Percentiles rank a stretch among this genome's conserved stretches.
Evolutionary conservation across 2,113 vertebrate species (phyloP).

Genomic region (Aviceda subcristata): DNA sequence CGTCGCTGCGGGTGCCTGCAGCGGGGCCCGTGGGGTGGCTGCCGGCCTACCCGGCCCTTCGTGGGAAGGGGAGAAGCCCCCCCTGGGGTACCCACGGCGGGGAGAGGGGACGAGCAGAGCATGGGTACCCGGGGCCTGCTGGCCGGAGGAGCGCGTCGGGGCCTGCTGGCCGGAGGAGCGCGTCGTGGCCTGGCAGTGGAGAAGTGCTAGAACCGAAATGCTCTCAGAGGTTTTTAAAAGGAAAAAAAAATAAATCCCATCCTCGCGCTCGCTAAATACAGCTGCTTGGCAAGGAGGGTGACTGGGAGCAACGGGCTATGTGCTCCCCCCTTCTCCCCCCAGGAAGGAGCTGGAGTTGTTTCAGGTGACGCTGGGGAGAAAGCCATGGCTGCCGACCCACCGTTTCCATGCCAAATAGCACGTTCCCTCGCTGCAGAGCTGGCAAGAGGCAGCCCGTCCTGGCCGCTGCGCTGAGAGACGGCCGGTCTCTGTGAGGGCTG

Average conservation of each 20-base stretch:
- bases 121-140: neutral
- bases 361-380: neutral
- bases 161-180: neutral
- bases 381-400: neutral
- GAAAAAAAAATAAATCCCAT: neutral
- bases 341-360: slow-evolving; percentile 8
- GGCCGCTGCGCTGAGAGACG: neutral
- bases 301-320: neutral
- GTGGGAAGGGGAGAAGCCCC: neutral
- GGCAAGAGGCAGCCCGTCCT: neutral
- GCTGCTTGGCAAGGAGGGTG: slow-evolving; percentile 46
- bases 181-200: neutral
- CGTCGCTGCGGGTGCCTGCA: neutral
- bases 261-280: neutral
- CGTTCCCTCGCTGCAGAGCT: neutral
- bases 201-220: slow-evolving; percentile 17
- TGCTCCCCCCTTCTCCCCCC: neutral
- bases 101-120: neutral
- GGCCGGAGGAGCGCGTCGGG: neutral
- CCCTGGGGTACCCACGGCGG: rapidly evolving
- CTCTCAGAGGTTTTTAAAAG: neutral
- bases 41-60: neutral
- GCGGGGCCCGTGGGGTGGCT: neutral
- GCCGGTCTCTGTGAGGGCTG: neutral
- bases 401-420: neutral